phyloP scores from a whole-genome alignment of 2,888 invertebrate species.

The Molanna angustata region DNA sequence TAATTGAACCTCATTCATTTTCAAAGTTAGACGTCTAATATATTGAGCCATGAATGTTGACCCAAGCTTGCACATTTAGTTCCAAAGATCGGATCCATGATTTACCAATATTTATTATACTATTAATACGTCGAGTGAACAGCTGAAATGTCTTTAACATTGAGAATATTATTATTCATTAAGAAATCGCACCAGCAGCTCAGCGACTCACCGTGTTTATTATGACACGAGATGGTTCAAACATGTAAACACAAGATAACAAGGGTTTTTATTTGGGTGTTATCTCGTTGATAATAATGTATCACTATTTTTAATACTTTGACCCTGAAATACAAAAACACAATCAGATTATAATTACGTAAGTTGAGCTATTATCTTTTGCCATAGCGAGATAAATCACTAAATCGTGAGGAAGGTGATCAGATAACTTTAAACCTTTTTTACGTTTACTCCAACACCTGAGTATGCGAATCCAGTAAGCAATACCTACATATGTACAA shows the following conservation, averaged over 20 bases:
- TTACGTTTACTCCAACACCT: too few relatives aligned
- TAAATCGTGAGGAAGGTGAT: not conserved
- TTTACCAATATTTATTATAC: too few relatives aligned
- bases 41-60: too few relatives aligned
- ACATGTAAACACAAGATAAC: constrained; percentile 4
- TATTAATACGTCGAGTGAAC: too few relatives aligned
- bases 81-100: too few relatives aligned
- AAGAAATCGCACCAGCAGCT: constrained; percentile 2
- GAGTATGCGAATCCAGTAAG: too few relatives aligned
- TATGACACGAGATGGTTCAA: constrained; percentile 9
- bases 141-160: too few relatives aligned
- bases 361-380: not conserved
- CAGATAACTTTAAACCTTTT: too few relatives aligned
- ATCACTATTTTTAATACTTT: not conserved
- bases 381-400: not conserved
- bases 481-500: too few relatives aligned
- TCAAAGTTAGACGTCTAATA: too few relatives aligned
- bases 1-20: too few relatives aligned
- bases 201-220: constrained; percentile 3
- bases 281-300: not conserved
- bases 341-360: not conserved
- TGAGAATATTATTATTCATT: constrained; percentile 12
- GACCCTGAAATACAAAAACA: not conserved
- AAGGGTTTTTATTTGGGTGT: constrained; percentile 1
- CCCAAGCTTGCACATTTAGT: too few relatives aligned